Base-by-base conservation (phyloP, 2,113 vertebrate species). In the Merops nubicus region DNA sequence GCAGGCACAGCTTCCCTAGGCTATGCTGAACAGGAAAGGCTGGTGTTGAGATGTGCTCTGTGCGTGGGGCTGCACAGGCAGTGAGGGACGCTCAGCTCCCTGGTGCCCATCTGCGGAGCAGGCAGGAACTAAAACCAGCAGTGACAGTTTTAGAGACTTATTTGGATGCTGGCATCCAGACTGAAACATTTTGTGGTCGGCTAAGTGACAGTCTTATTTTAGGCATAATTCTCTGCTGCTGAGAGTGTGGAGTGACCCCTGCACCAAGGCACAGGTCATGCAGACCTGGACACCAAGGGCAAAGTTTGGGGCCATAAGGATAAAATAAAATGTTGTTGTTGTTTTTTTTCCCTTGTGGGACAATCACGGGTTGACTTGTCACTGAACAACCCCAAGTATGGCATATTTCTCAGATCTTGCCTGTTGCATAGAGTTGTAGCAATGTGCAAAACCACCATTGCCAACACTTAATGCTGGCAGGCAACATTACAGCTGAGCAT, bases 401-500 rank as follows among this genome's bases (percentile, higher is more conserved):
- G 9, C 10, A 2, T 7, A 4, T 79, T 91, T 59, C 29, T 42
- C 2, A 4, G 36, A 6, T 64, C 62, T 48, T 82, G 28, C 23
- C 56, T 47, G 4, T 25, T 47, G 33, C 47, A 34, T 4, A 19
- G 56, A 53, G 72, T 23, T 57, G 15, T 2, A 33, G 18, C 1
- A 1, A 73, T 36, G 38, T 45, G 57, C 33, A 69, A 67, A 84
- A 14, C 38, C 34, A 60, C 19, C 15, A 4, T 2, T 47, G 65
- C 17, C 2, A 6, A 36, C 38, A 13, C 23, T 18, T 57, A 42
- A 11, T 43, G 48, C 13, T 26, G 20, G 69, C 47, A 93, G 51
- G 73, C n/a, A 84, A 28, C 56, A 34, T 75, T 74, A 65, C 68
- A 42, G 85, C 56, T 40, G 85, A 91, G 85, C 82, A 26, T 29